These are phyloP conservation scores for Tragelaphus scriptus DNA, from an alignment of 2,113 vertebrate species.

Conservation along the genomic window DNA sequence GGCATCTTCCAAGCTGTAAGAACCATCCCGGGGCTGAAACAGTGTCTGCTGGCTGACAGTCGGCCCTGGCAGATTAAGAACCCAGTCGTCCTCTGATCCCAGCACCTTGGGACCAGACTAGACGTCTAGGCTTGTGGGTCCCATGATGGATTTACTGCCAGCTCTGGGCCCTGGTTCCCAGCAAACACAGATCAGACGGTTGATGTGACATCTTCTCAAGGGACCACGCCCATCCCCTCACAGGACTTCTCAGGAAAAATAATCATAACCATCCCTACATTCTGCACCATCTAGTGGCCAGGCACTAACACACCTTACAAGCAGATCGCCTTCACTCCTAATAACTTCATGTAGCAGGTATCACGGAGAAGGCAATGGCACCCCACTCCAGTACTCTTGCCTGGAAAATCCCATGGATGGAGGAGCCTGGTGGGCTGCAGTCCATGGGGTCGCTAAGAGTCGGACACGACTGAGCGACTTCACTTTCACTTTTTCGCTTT, in stretches of 20 bases:
- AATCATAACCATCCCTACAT: background rate
- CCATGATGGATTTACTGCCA: rapidly evolving
- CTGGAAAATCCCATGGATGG: no score
- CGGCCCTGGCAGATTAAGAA: background rate
- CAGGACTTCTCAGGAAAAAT: background rate
- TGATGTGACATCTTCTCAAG: background rate
- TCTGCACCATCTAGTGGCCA: background rate
- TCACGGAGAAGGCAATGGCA: no score
- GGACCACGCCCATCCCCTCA: background rate
- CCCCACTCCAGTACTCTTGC: no score
- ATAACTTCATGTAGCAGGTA: rapidly evolving
- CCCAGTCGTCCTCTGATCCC: no score
- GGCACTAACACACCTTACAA: background rate
- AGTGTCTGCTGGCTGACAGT: background rate
- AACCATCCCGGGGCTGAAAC: background rate
- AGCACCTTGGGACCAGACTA: rapidly evolving
- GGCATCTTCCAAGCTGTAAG: background rate
- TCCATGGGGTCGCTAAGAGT: no score
- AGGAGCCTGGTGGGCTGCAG: no score
- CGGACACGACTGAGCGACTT: no score
- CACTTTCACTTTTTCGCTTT: no score
- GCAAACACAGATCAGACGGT: background rate
- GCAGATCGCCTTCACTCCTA: rapidly evolving
- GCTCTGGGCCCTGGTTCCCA: background rate
- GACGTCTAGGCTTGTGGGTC: no score